Evolutionary conservation across 2,888 invertebrate genomes (phyloP).

Genomic region (Drosophila kanekoi): DNA sequence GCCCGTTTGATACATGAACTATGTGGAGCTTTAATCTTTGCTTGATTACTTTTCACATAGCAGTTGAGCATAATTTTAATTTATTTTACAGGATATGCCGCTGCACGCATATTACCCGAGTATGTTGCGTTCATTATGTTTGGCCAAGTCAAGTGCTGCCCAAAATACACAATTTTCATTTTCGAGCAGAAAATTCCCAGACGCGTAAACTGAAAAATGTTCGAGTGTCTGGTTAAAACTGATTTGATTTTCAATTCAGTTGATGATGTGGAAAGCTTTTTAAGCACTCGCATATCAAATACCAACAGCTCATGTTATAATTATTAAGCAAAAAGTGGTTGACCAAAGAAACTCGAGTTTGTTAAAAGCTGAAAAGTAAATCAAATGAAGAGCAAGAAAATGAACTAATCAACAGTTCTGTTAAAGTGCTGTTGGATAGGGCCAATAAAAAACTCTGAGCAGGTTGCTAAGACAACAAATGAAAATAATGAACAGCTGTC

Average conservation of each 20-base stretch:
- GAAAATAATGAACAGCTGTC: too few species aligned
- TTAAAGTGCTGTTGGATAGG: not conserved
- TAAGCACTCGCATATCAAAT: not conserved
- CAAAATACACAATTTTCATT: conserved; percentile 25
- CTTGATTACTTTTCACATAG: not conserved
- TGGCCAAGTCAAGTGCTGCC: conserved; percentile 10
- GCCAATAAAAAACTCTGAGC: not conserved
- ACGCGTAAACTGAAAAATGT: conserved; percentile 13
- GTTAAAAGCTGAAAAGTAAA: not conserved
- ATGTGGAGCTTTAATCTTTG: not conserved
- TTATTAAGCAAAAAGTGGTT: not conserved
- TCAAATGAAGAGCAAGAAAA: not conserved
- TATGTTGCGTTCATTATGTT: not conserved
- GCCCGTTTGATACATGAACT: not conserved
- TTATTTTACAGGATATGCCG: not conserved
- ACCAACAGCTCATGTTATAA: not conserved
- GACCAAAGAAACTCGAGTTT: not conserved
- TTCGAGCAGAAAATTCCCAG: conserved; percentile 15
- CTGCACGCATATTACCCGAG: not conserved
- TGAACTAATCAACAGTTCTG: not conserved
- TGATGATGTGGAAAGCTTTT: conserved; percentile 6
- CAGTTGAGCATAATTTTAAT: too few species aligned
- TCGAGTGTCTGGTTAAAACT: conserved; percentile 13
- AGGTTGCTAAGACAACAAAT: not conserved
- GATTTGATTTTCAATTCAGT: conserved; percentile 4